These are phyloP conservation scores for Tyto alba DNA, from an alignment of 2,113 vertebrate species.

Conservation along the genomic window DNA sequence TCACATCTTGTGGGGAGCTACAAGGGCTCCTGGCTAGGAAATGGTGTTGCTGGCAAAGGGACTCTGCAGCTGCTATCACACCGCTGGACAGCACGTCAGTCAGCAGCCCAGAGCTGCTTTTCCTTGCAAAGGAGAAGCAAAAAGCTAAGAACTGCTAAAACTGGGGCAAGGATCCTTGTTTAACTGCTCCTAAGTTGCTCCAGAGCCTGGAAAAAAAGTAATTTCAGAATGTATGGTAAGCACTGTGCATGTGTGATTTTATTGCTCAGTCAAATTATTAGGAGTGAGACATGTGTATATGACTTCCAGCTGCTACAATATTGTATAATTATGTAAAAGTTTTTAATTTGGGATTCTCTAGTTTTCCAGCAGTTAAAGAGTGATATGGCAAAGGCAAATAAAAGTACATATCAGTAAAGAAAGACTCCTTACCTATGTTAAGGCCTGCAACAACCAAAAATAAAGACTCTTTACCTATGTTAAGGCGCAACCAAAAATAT, in stretches of 20 bases:
- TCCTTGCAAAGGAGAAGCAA: not conserved
- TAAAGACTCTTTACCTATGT: not conserved
- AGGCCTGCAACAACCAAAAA: not conserved
- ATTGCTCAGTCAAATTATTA: not conserved
- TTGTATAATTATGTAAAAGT: not conserved
- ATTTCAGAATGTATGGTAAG: not conserved
- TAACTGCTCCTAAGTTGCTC: not conserved
- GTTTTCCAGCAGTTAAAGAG: not conserved
- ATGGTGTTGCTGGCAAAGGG: not conserved
- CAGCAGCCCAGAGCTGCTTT: not conserved
- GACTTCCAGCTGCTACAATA: not conserved
- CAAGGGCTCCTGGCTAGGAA: not conserved
- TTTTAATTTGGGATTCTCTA: not conserved
- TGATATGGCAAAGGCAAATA: not conserved
- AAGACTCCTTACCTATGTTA: not conserved
- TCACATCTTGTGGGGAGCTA: not conserved
- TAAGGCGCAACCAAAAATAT: not conserved
- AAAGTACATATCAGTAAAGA: not conserved
- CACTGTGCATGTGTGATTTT: not conserved
- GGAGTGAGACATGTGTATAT: not conserved
- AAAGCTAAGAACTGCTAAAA: not conserved
- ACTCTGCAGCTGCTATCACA: fast-evolving
- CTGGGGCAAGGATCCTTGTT: not conserved
- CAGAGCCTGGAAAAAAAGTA: not conserved
- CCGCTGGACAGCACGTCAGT: not conserved